These are phyloP conservation scores for Globicephala melas DNA, from an alignment of 2,113 vertebrate genomes.

Conservation along the genomic window DNA sequence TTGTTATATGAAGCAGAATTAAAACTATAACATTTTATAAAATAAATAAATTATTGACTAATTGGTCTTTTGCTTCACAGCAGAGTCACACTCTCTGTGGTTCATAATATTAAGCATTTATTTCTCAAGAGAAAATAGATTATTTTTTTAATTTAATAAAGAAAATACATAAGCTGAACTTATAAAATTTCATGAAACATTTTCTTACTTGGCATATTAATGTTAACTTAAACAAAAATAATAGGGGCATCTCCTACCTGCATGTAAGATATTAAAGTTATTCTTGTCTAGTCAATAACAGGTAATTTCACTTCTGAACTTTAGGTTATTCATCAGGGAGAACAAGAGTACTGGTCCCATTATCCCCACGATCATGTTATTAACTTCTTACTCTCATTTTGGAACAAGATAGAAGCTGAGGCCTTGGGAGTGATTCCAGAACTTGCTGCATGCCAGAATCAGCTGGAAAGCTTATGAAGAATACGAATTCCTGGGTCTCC, in stretches of 20 bases:
- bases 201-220: background rate
- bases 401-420: background rate
- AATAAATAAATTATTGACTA: background rate
- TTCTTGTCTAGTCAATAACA: background rate
- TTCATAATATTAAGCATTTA: background rate
- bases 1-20: background rate
- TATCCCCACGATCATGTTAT: background rate
- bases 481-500: background rate
- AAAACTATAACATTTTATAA: background rate
- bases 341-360: background rate
- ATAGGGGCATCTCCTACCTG: fast-evolving
- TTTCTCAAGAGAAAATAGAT: background rate
- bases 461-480: background rate
- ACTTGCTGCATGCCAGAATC: background rate
- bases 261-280: background rate
- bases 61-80: background rate
- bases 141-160: background rate
- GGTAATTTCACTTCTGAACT: background rate
- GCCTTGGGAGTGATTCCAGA: background rate
- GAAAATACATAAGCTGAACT: background rate
- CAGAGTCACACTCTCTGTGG: background rate
- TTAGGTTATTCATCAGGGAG: background rate
- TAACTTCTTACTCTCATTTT: background rate
- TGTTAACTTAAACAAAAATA: background rate
- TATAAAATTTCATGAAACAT: background rate